These are phyloP conservation scores for Eupristina koningsbergeri DNA, from an alignment of 1,140 invertebrate genomes.

Conservation along the genomic window DNA sequence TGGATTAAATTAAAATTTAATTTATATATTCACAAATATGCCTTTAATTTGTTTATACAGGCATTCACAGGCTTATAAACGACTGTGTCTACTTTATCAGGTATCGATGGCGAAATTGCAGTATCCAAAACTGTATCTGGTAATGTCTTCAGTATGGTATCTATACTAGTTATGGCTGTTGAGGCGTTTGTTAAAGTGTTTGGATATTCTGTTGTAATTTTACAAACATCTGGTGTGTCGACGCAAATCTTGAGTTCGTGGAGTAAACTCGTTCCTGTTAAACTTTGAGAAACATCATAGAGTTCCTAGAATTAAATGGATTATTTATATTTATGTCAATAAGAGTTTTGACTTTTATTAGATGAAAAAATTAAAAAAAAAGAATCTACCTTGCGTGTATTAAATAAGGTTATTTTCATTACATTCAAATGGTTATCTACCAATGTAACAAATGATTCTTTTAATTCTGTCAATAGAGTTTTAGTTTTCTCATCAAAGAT, in stretches of 20 bases:
- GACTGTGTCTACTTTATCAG: not conserved
- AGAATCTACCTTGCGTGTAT: no score
- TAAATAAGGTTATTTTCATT: no score
- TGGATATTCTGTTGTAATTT: not conserved
- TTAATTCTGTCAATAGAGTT: no score
- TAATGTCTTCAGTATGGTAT: not conserved
- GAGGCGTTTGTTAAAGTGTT: not conserved
- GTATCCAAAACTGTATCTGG: not conserved
- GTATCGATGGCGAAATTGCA: not conserved
- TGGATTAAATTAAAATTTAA: no score
- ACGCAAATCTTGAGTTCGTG: not conserved
- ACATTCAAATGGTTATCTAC: no score
- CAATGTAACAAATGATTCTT: no score
- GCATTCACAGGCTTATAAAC: not conserved
- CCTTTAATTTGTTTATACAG: not conserved
- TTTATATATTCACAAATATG: no score
- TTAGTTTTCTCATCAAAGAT: no score
- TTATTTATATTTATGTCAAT: not conserved
- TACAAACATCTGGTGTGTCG: not conserved
- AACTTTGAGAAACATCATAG: not conserved
- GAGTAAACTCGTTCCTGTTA: not conserved
- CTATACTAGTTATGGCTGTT: not conserved
- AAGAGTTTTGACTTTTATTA: no score
- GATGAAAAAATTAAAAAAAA: no score
- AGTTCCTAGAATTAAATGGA: not conserved